Conservation (phyloP, 2,113 vertebrate genomes). For the Pipa parva region DNA sequence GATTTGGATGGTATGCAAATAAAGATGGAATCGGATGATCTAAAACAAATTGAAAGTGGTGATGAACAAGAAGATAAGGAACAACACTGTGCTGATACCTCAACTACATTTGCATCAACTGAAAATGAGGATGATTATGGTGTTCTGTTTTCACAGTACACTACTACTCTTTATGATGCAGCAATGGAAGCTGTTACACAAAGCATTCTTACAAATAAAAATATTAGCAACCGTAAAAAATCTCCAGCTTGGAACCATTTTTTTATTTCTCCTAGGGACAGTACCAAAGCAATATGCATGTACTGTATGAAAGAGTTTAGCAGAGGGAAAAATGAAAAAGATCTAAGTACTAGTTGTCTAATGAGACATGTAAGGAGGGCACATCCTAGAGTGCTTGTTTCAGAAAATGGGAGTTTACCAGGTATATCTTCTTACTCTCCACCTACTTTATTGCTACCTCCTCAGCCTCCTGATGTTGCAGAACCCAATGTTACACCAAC, state of each 20-base stretch:
- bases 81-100: conserved; percentile 58
- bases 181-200: conserved; percentile 97
- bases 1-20: conserved; percentile 58
- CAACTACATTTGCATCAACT: conserved; percentile 67
- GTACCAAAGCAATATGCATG: conserved; percentile 94
- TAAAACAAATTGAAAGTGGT: conserved; percentile 62
- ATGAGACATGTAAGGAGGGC: conserved; percentile 94
- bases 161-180: conserved; percentile 89
- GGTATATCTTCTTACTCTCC: conserved; percentile 55
- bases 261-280: conserved; percentile 93
- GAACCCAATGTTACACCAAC: conserved; percentile 64
- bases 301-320: conserved; percentile 99
- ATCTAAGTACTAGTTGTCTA: conserved; percentile 93
- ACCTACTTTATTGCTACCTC: conserved; percentile 59
- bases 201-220: conserved; percentile 85
- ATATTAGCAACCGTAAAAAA: conserved; percentile 83
- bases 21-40: conserved; percentile 66
- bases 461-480: conserved; percentile 52
- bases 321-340: conserved; percentile 94
- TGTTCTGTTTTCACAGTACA: conserved; percentile 83
- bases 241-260: conserved; percentile 98
- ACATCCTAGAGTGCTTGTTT: conserved; percentile 83
- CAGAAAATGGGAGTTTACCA: conserved; percentile 65
- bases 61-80: conserved; percentile 68
- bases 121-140: conserved; percentile 83